These are phyloP conservation scores for Tylochromis polylepis DNA, from an alignment of 2,113 vertebrate species.

Conservation along the genomic window DNA sequence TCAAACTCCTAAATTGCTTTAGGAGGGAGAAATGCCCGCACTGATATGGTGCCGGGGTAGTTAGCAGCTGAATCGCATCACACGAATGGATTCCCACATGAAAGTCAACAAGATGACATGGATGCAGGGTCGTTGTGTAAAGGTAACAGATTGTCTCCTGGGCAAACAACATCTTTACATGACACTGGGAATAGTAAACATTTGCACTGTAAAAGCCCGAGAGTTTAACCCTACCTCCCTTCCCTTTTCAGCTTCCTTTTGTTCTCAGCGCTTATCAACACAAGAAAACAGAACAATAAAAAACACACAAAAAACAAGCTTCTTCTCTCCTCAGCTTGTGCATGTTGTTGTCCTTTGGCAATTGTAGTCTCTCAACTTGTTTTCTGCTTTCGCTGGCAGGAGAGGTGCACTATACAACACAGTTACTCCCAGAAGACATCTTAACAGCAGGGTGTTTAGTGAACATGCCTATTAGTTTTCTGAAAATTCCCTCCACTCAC, in stretches of 20 bases:
- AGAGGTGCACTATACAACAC: slow-evolving; percentile 40
- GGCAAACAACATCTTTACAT: slow-evolving; percentile 65
- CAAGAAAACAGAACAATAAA: slow-evolving; percentile 58
- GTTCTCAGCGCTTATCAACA: slow-evolving; percentile 52
- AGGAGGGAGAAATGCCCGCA: slow-evolving; percentile 10
- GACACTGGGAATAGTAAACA: slow-evolving; percentile 72
- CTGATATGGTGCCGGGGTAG: slow-evolving; percentile 16
- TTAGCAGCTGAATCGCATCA: slow-evolving; percentile 15
- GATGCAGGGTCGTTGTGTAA: slow-evolving; percentile 39
- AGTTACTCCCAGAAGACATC: slow-evolving; percentile 50
- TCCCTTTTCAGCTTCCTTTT: slow-evolving; percentile 41
- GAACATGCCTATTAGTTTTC: slow-evolving; percentile 56
- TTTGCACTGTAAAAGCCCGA: slow-evolving; percentile 60
- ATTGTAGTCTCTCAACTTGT: slow-evolving; percentile 63
- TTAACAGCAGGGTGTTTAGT: slow-evolving; percentile 48
- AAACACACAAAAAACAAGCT: slow-evolving; percentile 24
- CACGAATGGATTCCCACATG: slow-evolving; percentile 41
- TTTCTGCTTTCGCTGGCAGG: slow-evolving; percentile 52
- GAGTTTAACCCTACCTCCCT: slow-evolving; percentile 60
- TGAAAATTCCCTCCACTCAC: slow-evolving; percentile 16
- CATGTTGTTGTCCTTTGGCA: slow-evolving; percentile 70
- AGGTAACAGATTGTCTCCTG: slow-evolving; percentile 58
- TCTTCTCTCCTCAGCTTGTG: slow-evolving; percentile 25
- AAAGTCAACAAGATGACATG: slow-evolving; percentile 9
- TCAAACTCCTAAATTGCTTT: slow-evolving; percentile 35